Percentiles rank a stretch among this genome's conserved stretches.
Conservation (phyloP, 2,797 vertebrate species). For the Pteropus rufus region DNA sequence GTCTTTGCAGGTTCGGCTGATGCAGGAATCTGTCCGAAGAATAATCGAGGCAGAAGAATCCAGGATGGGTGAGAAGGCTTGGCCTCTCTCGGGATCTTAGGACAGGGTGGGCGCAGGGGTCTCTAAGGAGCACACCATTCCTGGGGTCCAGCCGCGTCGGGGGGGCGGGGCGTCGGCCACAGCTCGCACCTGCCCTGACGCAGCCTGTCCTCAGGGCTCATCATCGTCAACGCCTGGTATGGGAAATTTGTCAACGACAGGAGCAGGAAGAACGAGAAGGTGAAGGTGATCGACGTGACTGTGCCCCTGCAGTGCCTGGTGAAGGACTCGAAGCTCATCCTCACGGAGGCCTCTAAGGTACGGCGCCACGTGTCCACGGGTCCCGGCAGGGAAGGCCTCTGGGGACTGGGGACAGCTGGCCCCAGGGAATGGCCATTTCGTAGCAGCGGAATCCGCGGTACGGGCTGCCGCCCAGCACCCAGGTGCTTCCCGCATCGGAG, state of each 20-base stretch:
- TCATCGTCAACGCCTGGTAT: constrained; percentile 98
- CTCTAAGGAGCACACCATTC: background rate
- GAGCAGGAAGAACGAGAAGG: constrained; percentile 92
- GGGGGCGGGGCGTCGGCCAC: rapidly evolving
- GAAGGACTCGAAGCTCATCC: constrained; percentile 98
- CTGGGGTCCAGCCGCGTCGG: rapidly evolving
- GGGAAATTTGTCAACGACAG: constrained; percentile 98
- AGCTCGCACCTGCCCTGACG: background rate
- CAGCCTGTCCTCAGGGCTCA: constrained; percentile 86
- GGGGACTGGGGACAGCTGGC: background rate
- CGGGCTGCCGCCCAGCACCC: rapidly evolving
- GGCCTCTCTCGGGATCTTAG: background rate
- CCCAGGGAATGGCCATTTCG: rapidly evolving
- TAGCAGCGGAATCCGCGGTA: rapidly evolving
- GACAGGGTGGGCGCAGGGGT: background rate
- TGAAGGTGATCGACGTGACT: constrained; percentile 97
- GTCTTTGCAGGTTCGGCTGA: constrained; percentile 91
- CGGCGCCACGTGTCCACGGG: rapidly evolving
- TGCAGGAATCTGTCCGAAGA: constrained; percentile 98
- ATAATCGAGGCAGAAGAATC: constrained; percentile 98
- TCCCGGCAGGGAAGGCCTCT: rapidly evolving
- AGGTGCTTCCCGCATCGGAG: rapidly evolving
- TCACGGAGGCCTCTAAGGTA: constrained; percentile 98
- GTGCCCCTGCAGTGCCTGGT: constrained; percentile 98
- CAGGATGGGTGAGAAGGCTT: constrained; percentile 90